phyloP scores from a whole-genome alignment of 2,797 vertebrate genomes.

The Spheniscus humboldti region DNA sequence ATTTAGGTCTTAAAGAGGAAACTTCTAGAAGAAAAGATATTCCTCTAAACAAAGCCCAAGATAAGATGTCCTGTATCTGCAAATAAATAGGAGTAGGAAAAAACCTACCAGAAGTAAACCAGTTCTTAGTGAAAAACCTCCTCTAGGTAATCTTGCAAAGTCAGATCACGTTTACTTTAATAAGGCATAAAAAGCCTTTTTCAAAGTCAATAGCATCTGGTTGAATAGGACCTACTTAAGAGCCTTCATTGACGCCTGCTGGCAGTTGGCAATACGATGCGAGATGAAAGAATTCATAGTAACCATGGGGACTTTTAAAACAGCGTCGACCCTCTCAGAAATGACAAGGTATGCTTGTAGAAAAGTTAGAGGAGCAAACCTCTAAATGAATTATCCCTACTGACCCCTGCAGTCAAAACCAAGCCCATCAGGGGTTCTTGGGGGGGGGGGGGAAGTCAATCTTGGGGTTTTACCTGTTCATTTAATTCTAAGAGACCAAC shows the following conservation, averaged over 20 bases:
- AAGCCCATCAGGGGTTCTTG: not conserved
- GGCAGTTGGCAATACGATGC: not conserved
- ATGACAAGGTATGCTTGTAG: not conserved
- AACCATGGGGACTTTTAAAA: not conserved
- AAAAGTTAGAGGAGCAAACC: not conserved
- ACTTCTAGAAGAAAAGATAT: not conserved
- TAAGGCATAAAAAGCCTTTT: not conserved
- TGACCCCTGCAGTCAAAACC: not conserved
- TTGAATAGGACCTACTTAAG: not conserved
- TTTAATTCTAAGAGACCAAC: not conserved
- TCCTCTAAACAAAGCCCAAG: not conserved
- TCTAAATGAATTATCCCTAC: not conserved
- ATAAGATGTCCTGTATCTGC: not conserved
- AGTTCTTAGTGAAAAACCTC: not conserved
- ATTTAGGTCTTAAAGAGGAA: not conserved
- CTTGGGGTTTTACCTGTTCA: not conserved
- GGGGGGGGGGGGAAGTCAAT: not conserved
- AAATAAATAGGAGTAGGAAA: not conserved
- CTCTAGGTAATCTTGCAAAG: not conserved
- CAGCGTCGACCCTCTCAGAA: not conserved
- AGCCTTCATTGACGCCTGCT: not conserved
- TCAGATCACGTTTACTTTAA: not conserved
- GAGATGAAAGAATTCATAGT: not conserved
- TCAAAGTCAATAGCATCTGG: not conserved
- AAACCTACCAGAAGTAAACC: not conserved